phyloP scores from a whole-genome alignment of 1,140 invertebrate genomes.

The Drosophila bipectinata region DNA sequence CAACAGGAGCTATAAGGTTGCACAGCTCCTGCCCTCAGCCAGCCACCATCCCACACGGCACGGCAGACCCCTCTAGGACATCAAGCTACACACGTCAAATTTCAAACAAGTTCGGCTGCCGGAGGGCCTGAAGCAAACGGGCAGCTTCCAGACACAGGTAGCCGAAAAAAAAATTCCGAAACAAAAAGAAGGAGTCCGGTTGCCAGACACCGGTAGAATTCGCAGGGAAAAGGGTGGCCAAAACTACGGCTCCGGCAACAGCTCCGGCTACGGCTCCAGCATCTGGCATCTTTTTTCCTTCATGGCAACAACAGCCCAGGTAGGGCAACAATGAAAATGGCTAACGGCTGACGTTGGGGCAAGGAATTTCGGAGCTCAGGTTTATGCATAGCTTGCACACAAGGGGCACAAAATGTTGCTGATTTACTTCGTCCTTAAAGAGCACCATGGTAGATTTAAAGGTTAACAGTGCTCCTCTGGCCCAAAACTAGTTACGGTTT shows the following conservation, averaged over 20 bases:
- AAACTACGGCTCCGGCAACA: neutral
- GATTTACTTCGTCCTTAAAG: conserved; percentile 45
- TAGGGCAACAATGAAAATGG: conserved; percentile 47
- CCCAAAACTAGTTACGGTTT: conserved; percentile 12
- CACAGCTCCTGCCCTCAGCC: neutral
- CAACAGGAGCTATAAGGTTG: neutral
- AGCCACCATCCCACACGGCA: neutral
- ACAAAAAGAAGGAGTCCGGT: conserved; percentile 24
- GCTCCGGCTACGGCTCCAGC: conserved; percentile 17
- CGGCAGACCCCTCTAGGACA: conserved; percentile 28
- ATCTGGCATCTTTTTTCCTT: conserved; percentile 48
- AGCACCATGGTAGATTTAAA: conserved; percentile 11
- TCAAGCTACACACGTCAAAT: conserved; percentile 78
- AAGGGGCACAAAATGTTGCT: conserved; percentile 14
- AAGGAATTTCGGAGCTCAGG: conserved; percentile 42
- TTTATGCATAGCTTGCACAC: conserved; percentile 40
- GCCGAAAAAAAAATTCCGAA: conserved; percentile 27
- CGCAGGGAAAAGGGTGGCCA: neutral
- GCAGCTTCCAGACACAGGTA: conserved; percentile 50
- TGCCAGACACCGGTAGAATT: conserved; percentile 32
- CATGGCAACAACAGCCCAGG: conserved; percentile 19
- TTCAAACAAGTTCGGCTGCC: conserved; percentile 76
- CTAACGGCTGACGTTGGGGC: conserved; percentile 38
- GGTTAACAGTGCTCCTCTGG: conserved; percentile 17
- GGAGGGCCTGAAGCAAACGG: conserved; percentile 70